phyloP scores from a whole-genome alignment of 1,140 invertebrate genomes.

The Ceratosolen fusciceps region DNA sequence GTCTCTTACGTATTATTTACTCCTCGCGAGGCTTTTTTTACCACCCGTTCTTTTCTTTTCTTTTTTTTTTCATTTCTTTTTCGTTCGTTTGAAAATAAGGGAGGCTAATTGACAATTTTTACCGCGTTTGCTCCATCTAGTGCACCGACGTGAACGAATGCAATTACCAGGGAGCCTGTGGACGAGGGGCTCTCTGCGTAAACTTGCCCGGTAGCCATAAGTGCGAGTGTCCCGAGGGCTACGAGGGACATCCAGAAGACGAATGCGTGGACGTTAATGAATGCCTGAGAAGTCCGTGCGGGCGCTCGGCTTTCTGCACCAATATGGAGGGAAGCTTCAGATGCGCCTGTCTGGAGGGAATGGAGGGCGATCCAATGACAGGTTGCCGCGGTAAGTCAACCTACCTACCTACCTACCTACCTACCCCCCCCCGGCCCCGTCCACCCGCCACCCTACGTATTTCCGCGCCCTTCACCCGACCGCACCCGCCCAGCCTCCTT shows the following conservation, averaged over 20 bases:
- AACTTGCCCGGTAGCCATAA: slow-evolving; percentile 84
- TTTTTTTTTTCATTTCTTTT: too few relatives aligned
- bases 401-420: too few relatives aligned
- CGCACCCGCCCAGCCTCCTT: too few relatives aligned
- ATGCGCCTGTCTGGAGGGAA: slow-evolving; percentile 84
- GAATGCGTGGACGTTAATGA: slow-evolving; percentile 82
- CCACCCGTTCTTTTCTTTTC: too few relatives aligned
- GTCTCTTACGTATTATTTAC: too few relatives aligned
- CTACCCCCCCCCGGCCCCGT: too few relatives aligned
- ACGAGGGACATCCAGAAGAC: slow-evolving; percentile 80
- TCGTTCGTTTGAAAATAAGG: too few relatives aligned
- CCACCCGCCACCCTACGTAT: too few relatives aligned
- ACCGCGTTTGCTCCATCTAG: slow-evolving; percentile 65
- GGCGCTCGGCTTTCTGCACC: slow-evolving; percentile 79
- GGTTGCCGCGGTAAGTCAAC: slow-evolving; percentile 82
- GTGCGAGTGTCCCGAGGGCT: slow-evolving; percentile 88
- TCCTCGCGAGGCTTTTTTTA: neutral
- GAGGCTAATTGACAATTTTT: neutral
- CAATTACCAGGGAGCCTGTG: slow-evolving; percentile 80
- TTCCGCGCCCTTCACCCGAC: too few relatives aligned
- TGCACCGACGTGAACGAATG: slow-evolving; percentile 91
- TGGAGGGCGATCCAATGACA: slow-evolving; percentile 80
- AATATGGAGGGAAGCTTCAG: slow-evolving; percentile 82
- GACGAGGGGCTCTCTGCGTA: slow-evolving; percentile 82
- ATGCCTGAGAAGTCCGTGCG: slow-evolving; percentile 79